Evolutionary conservation across 2,113 vertebrate species (phyloP), one percentile per base, ranked within the genome.

Genomic region (Crotalus viridis): DNA sequence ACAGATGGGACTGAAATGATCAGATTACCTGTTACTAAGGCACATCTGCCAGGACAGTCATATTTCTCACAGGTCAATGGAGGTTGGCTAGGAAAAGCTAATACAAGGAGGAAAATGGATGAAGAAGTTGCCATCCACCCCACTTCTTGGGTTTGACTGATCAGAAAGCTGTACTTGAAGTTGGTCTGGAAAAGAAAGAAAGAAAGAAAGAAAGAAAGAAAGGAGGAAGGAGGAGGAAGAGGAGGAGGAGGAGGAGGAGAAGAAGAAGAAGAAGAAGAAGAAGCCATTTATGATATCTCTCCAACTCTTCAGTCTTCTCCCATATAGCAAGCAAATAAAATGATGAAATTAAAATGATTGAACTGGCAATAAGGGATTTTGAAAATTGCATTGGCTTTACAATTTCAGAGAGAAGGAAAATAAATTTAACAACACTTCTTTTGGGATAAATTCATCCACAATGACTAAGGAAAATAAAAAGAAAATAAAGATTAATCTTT

Each of bases 1-100:
- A 98, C 99, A 99, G 99, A 99, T 99, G 99, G 99, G 98, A 98
- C 98, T 98, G 98, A 98, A 90, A 98, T 98, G 98, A 99, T 99
- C 99, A 98, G 98, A 98, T 99, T 99, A 99, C 99, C 99, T 99
- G 98, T 98, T 99, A 98, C 98, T 99, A 98, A 97, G 94, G 98
- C 98, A 99, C 99, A 99, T 99, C 99, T 99, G 99, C 98, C 99
- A 97, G 98, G 97, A 97, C 98, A 99, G 99, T 99, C 99, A 98
- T 97, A 98, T 96, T 98, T 98, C 97, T 98, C 98, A 98, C 98
- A 98, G 98, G 98, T 98, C 98, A 98, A 98, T 98, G 98, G 98
- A 97, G 97, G 96, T 97, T 95, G 96, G 97, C 97, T 97, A 98
- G 90, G 97, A 98, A 97, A 96, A 95, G 97, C 98, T 98, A 98